Conservation (phyloP, 2,113 vertebrate genomes). For the Pseudopodoces humilis region DNA sequence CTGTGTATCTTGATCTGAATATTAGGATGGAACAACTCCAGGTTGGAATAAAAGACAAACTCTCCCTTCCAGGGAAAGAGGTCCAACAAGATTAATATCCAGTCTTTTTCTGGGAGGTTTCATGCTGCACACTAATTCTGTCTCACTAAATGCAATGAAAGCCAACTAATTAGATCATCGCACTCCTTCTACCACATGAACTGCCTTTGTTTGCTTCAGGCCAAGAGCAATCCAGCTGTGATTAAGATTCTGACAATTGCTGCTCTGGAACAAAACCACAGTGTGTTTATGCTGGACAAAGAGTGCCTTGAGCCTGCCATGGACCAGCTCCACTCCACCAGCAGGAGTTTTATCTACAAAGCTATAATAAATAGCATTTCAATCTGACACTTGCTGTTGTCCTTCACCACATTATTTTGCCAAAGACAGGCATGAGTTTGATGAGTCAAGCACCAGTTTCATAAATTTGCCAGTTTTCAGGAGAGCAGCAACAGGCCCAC, state of each 20-base stretch:
- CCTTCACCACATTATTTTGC: neutral
- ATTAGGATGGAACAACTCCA: neutral
- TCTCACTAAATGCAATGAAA: neutral
- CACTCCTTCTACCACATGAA: neutral
- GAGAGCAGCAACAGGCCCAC: neutral
- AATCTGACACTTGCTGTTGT: neutral
- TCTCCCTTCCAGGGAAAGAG: neutral
- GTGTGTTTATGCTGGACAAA: neutral
- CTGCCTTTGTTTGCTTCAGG: slow-evolving; percentile 29
- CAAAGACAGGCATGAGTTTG: neutral
- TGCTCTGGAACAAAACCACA: neutral
- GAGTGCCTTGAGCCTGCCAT: neutral
- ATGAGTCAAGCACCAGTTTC: neutral
- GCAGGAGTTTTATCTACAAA: neutral
- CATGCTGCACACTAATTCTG: neutral
- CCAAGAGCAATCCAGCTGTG: neutral
- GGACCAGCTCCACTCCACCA: neutral
- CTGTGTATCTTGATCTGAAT: neutral
- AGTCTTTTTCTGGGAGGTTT: neutral
- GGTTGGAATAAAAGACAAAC: neutral
- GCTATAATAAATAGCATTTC: neutral
- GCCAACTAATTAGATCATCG: slow-evolving; percentile 31
- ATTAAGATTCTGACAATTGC: slow-evolving; percentile 4
- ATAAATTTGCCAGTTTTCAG: neutral
- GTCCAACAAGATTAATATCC: neutral